Evolutionary conservation across 2,888 invertebrate genomes (phyloP).

Genomic region (Gymnosoma rotundatum): DNA sequence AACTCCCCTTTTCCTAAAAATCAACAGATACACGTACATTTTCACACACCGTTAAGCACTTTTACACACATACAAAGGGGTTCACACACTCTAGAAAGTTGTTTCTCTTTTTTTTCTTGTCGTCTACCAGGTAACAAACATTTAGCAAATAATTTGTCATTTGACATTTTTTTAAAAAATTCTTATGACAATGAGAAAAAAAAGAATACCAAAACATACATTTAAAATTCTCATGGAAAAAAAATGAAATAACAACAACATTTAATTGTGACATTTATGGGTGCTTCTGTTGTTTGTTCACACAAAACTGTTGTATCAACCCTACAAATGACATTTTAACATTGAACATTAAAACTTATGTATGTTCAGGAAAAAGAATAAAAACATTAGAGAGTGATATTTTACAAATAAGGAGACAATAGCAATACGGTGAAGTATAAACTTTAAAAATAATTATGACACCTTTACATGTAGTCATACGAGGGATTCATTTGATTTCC

Average conservation of each 20-base stretch:
- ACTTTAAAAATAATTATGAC: conserved; percentile 53
- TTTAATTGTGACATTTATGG: conserved; percentile 67
- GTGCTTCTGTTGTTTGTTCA: conserved; percentile 62
- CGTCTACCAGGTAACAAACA: conserved; percentile 58
- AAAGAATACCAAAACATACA: background rate
- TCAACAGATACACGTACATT: background rate
- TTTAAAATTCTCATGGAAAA: conserved; percentile 19
- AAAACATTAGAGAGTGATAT: conserved; percentile 23
- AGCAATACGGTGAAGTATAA: conserved; percentile 7
- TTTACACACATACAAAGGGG: background rate
- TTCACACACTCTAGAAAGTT: too few relatives aligned
- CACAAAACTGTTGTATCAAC: conserved; percentile 52
- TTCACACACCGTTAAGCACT: conserved; percentile 24
- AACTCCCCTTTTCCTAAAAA: conserved; percentile 43
- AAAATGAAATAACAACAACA: conserved; percentile 32
- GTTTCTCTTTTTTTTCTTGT: background rate
- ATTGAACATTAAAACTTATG: conserved; percentile 43
- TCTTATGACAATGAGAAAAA: conserved; percentile 30
- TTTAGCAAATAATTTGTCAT: conserved; percentile 63
- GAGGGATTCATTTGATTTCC: too few relatives aligned
- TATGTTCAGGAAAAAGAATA: conserved; percentile 5
- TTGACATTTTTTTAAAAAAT: conserved; percentile 26
- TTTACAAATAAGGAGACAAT: conserved; percentile 51
- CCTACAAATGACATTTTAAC: conserved; percentile 44
- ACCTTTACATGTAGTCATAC: conserved; percentile 40